Base-by-base conservation (phyloP, 2,797 vertebrate genomes). In the Sebastes hubbsi region DNA sequence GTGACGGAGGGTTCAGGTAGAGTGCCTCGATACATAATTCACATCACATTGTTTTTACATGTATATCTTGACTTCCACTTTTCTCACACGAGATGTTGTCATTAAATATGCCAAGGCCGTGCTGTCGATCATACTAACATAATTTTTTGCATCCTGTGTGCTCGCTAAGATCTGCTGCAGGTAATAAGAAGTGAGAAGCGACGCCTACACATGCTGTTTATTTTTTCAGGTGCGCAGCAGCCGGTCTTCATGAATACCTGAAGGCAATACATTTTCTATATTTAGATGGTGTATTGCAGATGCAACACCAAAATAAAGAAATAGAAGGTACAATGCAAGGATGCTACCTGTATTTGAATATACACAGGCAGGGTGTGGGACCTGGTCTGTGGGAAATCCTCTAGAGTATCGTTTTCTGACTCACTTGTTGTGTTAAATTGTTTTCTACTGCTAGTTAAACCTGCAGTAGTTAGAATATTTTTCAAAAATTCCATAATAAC, bases 11-110 rank as follows among this genome's bases (percentile, higher is more conserved):
- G 85, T 87, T 89, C 81, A 80, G 77, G 75, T 72, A 11, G 54
- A 80, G 58, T 24, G 71, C 30, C 52, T 68, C 62, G 1, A 87
- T 87, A 75, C 74, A 86, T 87, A 78, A 88, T 90, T 87, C 54
- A 90, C 16, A 1, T 58, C 34, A 60, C 11, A 49, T 32, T 42
- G 5, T 69, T 42, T 86, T 69, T 22, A 34, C 34, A 63, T 73
- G 74, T 32, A 29, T 42, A 67, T 77, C 72, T 74, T 36, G 24
- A 75, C 80, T 82, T 83, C 60, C 2, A 36, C 68, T 59, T 61
- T 61, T 32, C 65, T 74, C 73, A 63, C 73, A 73, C 29, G 20
- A 63, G 27, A 71, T 46, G 65, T 4, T 72, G 63, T 67, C 7
- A 4, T 82, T 80, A 58, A 46, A 58, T 38, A 62, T 63, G 72